These are phyloP conservation scores for Diplogasteroides magnus DNA, from an alignment of 1,140 invertebrate species.

Conservation along the genomic window DNA sequence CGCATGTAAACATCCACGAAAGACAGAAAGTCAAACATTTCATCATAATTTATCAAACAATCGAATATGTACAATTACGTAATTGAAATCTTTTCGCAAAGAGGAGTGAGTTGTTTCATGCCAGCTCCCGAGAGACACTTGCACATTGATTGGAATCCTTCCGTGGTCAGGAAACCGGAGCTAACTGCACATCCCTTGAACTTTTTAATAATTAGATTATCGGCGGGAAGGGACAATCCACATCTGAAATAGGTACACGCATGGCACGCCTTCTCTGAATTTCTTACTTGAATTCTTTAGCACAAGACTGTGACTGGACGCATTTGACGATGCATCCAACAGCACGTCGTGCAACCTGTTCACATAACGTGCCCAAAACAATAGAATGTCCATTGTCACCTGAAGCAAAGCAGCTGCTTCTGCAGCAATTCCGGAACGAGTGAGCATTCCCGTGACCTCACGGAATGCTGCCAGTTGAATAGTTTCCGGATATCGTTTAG, in stretches of 20 bases:
- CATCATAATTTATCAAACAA: too few species aligned
- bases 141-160: constrained; percentile 26
- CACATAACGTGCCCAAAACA: not conserved
- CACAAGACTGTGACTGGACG: not conserved
- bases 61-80: too few species aligned
- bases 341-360: not conserved
- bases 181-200: constrained; percentile 30
- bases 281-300: not conserved
- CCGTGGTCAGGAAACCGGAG: constrained; percentile 29
- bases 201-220: constrained; percentile 26
- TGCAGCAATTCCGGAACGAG: constrained; percentile 13
- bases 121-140: constrained; percentile 30
- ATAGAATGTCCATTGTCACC: too few species aligned
- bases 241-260: constrained; percentile 21
- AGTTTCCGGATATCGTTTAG: constrained; percentile 31
- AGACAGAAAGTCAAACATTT: too few species aligned
- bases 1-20: too few species aligned
- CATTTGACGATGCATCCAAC: not conserved
- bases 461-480: constrained; percentile 31
- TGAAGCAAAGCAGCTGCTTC: not conserved
- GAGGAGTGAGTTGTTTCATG: constrained; percentile 10
- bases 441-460: constrained; percentile 30
- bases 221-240: constrained; percentile 31
- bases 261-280: too few species aligned
- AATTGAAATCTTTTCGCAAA: not conserved